phyloP scores from a whole-genome alignment of 2,888 invertebrate species.

The Athalia rosae region DNA sequence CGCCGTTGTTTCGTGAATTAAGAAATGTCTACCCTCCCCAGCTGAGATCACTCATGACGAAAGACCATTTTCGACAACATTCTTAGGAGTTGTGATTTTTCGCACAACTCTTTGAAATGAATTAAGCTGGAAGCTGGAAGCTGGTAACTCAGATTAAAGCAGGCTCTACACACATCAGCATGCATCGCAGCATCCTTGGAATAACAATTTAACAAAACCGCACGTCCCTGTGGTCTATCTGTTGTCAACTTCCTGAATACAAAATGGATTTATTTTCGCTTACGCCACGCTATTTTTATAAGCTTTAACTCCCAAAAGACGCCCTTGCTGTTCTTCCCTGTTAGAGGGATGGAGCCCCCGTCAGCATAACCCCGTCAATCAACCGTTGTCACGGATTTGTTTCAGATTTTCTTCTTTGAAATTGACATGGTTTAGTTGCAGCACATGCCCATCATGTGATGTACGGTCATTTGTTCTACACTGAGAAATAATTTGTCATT shows the following conservation, averaged over 20 bases:
- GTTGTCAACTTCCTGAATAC: constrained; percentile 18
- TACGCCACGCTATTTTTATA: not conserved
- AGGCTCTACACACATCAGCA: too few species aligned
- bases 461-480: too few species aligned
- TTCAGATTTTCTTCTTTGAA: not conserved
- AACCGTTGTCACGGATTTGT: not conserved
- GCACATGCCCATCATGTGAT: too few species aligned
- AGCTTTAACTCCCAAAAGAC: not conserved
- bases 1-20: too few species aligned
- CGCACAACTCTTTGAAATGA: too few species aligned
- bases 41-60: too few species aligned
- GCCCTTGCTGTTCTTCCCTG: constrained; percentile 3
- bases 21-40: too few species aligned
- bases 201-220: constrained; percentile 9
- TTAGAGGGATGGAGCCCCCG: not conserved
- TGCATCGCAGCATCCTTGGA: not conserved
- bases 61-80: too few species aligned
- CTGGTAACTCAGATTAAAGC: too few species aligned
- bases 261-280: constrained; percentile 8
- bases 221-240: not conserved
- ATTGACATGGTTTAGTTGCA: too few species aligned
- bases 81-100: too few species aligned
- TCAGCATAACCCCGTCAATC: not conserved
- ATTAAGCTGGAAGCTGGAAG: not conserved
- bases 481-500: too few species aligned